Base-by-base conservation (phyloP, 2,113 vertebrate species). In the Platichthys flesus region DNA sequence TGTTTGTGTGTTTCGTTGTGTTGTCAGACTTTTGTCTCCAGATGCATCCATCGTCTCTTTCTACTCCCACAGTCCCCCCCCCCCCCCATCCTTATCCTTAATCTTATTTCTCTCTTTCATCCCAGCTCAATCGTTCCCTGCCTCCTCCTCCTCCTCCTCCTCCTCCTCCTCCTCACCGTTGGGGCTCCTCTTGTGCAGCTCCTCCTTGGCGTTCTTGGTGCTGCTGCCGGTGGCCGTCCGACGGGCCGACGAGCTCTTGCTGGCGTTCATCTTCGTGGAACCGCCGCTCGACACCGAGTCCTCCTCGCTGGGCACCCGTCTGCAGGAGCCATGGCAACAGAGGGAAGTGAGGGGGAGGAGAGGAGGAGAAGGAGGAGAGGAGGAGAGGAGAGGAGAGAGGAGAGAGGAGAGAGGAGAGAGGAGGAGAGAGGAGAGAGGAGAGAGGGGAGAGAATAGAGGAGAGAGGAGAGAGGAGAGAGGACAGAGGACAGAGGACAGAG, bases 301-400 rank as follows among this genome's bases (percentile, higher is more conserved):
- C 89, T 98, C 96, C 87, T 98, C 97, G 70, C 97, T 99, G 71
- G 96, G 96, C 91, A 97, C 96, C 93, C 84, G 94, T 91, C 98
- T 98, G 95, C 74, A 93, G 96, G 96, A 95, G 95, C 96, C 97
- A 99, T 96, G 94, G 96, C 95, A 98, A 99, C 97, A 97, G 93
- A 93, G 90, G 81, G 71, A 76, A 72, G 47, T 23, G 18, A 76
- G 68, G 37, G n/a, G 55, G n/a, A 24, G 45, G 66, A 71, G 24
- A 23, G 23, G 23, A 23, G 23, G 23, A 23, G 23, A 23, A 23
- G 23, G 23, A 23, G 23, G 23, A 23, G 23, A 23, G 23, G 23
- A 23, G 23, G 23, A 23, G 23, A 23, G 23, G 23, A 23, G 23
- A 23, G 23, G 23, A 23, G 23, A 23, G 23, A 23, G 23, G 23